These are phyloP conservation scores for Pollenia amentaria DNA, from an alignment of 2,888 invertebrate species.

Conservation along the genomic window DNA sequence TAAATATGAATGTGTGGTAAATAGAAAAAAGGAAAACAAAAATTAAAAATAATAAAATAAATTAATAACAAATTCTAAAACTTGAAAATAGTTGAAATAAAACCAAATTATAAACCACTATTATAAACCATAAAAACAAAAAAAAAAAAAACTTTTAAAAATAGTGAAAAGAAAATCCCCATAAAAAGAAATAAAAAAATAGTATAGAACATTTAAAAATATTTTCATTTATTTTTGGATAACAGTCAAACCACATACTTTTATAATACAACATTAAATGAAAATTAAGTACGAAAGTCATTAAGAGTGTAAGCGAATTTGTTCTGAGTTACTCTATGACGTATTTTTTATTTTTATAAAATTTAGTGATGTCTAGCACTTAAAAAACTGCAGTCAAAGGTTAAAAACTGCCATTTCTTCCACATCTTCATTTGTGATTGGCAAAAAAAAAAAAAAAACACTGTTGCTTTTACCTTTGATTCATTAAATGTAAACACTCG, in stretches of 20 bases:
- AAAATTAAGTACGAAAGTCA: no score
- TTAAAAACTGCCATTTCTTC: no score
- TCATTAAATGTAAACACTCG: no score
- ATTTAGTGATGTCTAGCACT: no score
- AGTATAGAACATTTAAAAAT: no score
- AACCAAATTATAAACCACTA: background rate
- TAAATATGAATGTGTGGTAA: background rate
- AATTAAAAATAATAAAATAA: background rate
- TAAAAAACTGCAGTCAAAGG: no score
- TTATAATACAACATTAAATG: background rate
- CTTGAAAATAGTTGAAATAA: slow-evolving; percentile 32
- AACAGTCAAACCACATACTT: background rate
- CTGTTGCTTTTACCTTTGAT: no score
- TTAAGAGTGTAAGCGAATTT: background rate
- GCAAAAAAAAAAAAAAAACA: no score
- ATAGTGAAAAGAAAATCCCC: background rate
- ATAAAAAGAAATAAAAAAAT: background rate
- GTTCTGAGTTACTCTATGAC: no score
- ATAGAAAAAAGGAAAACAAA: background rate
- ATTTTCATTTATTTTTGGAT: no score
- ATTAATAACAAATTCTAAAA: slow-evolving; percentile 37
- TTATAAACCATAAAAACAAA: slow-evolving; percentile 7
- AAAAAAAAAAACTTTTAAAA: background rate
- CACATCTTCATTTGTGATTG: no score
- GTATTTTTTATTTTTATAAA: no score